Conservation (phyloP, 1,140 invertebrate species). For the Caenorhabditis inopinata region DNA sequence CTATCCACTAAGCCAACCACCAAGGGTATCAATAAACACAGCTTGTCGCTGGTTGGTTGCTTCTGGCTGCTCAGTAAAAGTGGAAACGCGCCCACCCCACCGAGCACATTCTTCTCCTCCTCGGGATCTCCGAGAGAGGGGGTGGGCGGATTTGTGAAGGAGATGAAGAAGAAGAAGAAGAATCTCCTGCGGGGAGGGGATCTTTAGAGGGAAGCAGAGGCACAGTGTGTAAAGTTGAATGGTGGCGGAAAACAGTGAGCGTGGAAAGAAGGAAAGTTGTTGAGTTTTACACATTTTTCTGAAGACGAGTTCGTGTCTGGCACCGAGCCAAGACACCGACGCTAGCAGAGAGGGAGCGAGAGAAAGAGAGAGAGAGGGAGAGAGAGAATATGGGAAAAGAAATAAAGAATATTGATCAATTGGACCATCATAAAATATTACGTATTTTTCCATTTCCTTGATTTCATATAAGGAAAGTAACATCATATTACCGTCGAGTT, state of each 20-base stretch:
- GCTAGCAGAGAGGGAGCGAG: not conserved
- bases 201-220: slow-evolving; percentile 9
- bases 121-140: not conserved
- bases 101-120: slow-evolving; percentile 12
- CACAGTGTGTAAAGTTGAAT: slow-evolving; percentile 7
- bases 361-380: not conserved
- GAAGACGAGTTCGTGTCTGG: slow-evolving; percentile 24
- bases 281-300: slow-evolving; percentile 26
- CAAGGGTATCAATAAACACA: slow-evolving; percentile 27
- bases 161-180: not conserved
- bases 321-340: slow-evolving; percentile 16
- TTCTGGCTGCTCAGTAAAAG: not conserved
- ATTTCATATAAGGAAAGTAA: too few relatives aligned
- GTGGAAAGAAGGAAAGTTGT: not conserved
- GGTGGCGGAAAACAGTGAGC: not conserved
- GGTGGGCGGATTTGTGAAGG: slow-evolving; percentile 28
- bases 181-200: not conserved
- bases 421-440: too few relatives aligned
- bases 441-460: too few relatives aligned
- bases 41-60: not conserved
- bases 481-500: too few relatives aligned
- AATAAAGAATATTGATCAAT: not conserved
- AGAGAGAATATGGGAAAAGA: too few relatives aligned
- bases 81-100: not conserved
- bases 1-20: slow-evolving; percentile 26